Conservation (phyloP, 2,888 invertebrate species). For the Pachycephus smyrnensis region DNA sequence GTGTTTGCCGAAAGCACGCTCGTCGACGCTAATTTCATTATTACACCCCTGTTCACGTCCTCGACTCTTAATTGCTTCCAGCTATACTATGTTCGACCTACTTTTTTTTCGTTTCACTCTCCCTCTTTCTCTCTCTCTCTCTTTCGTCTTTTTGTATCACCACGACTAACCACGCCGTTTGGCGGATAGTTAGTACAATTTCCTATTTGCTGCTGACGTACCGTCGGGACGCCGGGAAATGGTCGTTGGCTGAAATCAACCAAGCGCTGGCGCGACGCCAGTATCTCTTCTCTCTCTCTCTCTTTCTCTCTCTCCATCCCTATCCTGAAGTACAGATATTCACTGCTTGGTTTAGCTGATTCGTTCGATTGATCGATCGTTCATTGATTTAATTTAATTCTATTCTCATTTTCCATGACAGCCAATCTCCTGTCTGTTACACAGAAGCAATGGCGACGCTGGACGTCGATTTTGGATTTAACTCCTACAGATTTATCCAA, state of each 20-base stretch:
- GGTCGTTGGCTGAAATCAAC: constrained; percentile 4
- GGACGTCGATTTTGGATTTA: too few relatives aligned
- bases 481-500: too few relatives aligned
- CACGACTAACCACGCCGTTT: constrained; percentile 14
- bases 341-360: background rate
- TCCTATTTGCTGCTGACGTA: constrained; percentile 26
- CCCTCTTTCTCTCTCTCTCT: background rate
- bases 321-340: constrained; percentile 29
- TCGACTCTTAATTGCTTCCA: constrained; percentile 19
- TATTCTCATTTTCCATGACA: constrained; percentile 24
- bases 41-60: constrained; percentile 19
- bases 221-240: constrained; percentile 13
- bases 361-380: constrained; percentile 1
- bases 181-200: constrained; percentile 32
- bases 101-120: background rate
- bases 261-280: constrained; percentile 11
- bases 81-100: background rate
- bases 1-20: constrained; percentile 7
- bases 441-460: too few relatives aligned
- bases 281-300: constrained; percentile 30
- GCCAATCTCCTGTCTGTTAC: constrained; percentile 35
- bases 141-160: background rate
- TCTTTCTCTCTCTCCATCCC: constrained; percentile 19
- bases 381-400: constrained; percentile 33
- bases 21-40: constrained; percentile 22